Conservation (phyloP, 2,888 invertebrate genomes). For the Malthinus seriepunctatus region DNA sequence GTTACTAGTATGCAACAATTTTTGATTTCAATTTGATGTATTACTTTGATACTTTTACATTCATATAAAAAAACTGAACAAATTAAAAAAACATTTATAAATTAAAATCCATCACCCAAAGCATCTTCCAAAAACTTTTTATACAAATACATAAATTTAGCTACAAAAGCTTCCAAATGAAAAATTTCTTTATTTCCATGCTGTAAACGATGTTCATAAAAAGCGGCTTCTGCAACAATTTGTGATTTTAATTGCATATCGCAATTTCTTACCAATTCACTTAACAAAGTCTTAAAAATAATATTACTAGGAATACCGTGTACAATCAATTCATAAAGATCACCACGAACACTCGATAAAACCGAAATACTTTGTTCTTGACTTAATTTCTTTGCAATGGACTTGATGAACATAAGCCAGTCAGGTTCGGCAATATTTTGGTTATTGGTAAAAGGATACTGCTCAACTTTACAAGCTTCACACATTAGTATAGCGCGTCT, state of each 20-base stretch:
- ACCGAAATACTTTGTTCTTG: constrained; percentile 86
- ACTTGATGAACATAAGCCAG: constrained; percentile 87
- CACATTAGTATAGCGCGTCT: constrained; percentile 90
- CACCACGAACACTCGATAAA: constrained; percentile 80
- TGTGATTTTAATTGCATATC: constrained; percentile 87
- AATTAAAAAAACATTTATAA: background rate
- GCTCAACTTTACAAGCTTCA: constrained; percentile 91
- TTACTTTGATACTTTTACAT: background rate
- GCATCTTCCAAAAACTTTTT: constrained; percentile 83
- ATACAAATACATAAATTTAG: constrained; percentile 94
- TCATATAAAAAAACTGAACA: background rate
- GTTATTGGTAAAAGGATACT: constrained; percentile 79
- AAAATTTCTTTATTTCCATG: constrained; percentile 93
- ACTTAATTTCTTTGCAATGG: constrained; percentile 84
- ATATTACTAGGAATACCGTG: constrained; percentile 93
- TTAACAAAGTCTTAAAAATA: constrained; percentile 85
- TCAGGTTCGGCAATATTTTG: constrained; percentile 87
- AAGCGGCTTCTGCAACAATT: constrained; percentile 83
- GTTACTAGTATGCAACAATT: background rate
- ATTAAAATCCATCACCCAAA: constrained; percentile 61
- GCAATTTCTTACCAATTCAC: constrained; percentile 85
- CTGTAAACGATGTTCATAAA: constrained; percentile 90
- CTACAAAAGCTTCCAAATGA: constrained; percentile 96
- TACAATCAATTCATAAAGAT: constrained; percentile 89
- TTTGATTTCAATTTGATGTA: no score